Evolutionary conservation across 2,797 vertebrate species (phyloP).

Genomic region (Argentina silus): DNA sequence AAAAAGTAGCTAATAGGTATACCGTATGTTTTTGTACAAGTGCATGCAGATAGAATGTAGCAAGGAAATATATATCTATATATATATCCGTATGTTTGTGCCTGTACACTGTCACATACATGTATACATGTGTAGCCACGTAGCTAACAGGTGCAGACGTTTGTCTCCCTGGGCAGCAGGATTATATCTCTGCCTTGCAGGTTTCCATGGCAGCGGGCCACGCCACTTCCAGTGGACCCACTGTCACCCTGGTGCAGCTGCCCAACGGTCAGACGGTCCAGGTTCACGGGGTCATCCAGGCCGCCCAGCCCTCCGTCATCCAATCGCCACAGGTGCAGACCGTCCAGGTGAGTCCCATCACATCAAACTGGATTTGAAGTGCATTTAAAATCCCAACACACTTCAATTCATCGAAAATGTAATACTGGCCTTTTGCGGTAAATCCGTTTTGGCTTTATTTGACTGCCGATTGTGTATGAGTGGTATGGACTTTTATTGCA

Average conservation of each 20-base stretch:
- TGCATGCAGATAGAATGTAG: no score
- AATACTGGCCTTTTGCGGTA: no score
- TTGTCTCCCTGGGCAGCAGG: conserved; percentile 25
- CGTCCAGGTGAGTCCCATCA: conserved; percentile 83
- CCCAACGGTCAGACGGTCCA: conserved; percentile 97
- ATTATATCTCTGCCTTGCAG: conserved; percentile 42
- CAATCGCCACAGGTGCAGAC: conserved; percentile 96
- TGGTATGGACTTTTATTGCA: no score
- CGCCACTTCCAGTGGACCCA: conserved; percentile 82
- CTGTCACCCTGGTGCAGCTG: conserved; percentile 93
- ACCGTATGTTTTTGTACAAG: no score
- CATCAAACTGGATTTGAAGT: no score
- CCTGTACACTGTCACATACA: background rate
- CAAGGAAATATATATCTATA: no score
- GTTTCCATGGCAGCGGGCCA: conserved; percentile 70
- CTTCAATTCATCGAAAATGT: no score
- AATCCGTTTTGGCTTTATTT: no score
- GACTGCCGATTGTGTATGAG: background rate
- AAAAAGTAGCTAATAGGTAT: no score
- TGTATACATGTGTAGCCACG: background rate
- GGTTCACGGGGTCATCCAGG: conserved; percentile 96
- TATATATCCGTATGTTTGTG: no score
- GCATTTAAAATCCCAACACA: no score
- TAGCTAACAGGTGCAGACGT: conserved; percentile 1
- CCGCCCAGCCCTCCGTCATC: conserved; percentile 95